phyloP scores from a whole-genome alignment of 2,797 vertebrate genomes.

The Manis javanica region DNA sequence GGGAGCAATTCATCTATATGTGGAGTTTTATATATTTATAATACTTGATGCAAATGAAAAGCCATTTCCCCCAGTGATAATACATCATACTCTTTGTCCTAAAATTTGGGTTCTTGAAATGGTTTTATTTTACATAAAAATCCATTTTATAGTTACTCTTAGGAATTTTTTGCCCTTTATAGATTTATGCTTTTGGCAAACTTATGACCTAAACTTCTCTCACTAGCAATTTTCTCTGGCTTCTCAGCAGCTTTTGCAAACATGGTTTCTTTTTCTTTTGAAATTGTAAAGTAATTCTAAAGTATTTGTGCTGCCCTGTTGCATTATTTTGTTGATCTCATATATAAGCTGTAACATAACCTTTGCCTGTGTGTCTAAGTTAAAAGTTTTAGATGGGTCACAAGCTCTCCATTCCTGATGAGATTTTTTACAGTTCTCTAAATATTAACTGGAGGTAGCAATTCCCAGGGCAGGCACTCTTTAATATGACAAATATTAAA shows the following conservation, averaged over 20 bases:
- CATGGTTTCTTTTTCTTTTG: neutral
- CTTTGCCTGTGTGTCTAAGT: neutral
- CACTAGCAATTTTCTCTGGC: neutral
- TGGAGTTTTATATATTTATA: constrained; percentile 25
- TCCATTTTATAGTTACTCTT: constrained; percentile 43
- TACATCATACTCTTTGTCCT: neutral
- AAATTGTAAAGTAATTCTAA: neutral
- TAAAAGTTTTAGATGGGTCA: neutral
- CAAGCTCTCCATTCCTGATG: neutral
- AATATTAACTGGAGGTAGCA: neutral
- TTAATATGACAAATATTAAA: too few relatives aligned
- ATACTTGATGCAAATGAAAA: constrained; percentile 42
- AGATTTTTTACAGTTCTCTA: neutral
- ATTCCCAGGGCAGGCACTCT: neutral
- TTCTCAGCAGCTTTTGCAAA: neutral
- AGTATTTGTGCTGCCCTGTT: neutral
- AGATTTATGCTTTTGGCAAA: constrained; percentile 7
- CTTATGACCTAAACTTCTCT: neutral
- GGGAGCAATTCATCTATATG: neutral
- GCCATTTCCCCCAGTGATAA: neutral
- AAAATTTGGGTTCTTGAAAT: neutral
- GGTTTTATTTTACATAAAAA: constrained; percentile 35
- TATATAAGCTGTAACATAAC: neutral
- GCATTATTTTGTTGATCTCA: neutral
- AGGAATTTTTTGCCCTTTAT: neutral